Base-by-base conservation (phyloP, 1,140 invertebrate species). In the Cephus cinctus region DNA sequence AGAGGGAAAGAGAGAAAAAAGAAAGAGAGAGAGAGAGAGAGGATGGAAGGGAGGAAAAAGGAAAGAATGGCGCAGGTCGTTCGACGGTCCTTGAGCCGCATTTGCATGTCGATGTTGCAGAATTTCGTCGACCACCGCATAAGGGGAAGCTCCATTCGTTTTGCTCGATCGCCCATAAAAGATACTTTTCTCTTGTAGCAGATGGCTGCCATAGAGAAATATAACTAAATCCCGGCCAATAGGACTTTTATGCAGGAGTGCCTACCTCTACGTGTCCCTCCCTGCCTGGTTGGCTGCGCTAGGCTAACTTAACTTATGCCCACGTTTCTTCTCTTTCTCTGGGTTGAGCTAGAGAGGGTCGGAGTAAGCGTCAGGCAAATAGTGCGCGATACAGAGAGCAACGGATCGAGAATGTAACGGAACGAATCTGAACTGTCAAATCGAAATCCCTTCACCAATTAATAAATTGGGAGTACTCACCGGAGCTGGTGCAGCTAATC, bases 21-120 rank as follows among this genome's bases (percentile, higher is more conserved):
- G 19, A 18, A 41, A 31, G 31, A 52, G 30, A 30, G 40, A 44
- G 19, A 11, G n/a, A n/a, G n/a, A n/a, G n/a, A n/a, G n/a, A n/a
- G n/a, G n/a, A n/a, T n/a, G n/a, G n/a, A n/a, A n/a, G n/a, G n/a
- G 15, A 36, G 12, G 3, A 44, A 40, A 18, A 39, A 54, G 59
- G 43, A 58, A 64, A 64, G 61, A 67, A 68, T 69, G 63, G 61
- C 46, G 54, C 60, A 61, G 45, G 42, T 55, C 49, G 43, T 30
- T 48, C 56, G 56, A 30, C 42, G 49, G 50, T 59, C 59, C 60
- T 59, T 59, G 59, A 66, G 67, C 50, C 53, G 45, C 16, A 41
- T 41, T 41, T 41, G 39, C 39, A 41, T 41, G 18, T 12, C 9
- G 18, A 19, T 41, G 16, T 19, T 21, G 12, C 12, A 20, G 20